Evolutionary conservation across 2,888 invertebrate species (phyloP).

Genomic region (Ommatoiulus sabulosus): DNA sequence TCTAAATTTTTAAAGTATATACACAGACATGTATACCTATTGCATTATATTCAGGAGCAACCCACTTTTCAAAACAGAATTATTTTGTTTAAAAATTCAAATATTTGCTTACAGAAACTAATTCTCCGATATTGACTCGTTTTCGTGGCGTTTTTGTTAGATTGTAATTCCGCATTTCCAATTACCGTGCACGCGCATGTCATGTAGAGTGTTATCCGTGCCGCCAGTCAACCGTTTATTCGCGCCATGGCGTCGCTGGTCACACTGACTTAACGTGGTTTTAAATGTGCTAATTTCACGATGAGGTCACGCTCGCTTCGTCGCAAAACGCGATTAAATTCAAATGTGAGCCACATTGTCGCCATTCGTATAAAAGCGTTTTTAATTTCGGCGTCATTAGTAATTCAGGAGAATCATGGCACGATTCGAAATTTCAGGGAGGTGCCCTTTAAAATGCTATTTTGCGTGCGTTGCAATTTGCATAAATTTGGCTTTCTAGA

Average conservation of each 20-base stretch:
- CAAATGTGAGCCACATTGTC: neutral
- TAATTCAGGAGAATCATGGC: neutral
- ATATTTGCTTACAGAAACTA: too few relatives aligned
- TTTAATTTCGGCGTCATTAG: neutral
- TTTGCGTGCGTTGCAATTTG: slow-evolving; percentile 27
- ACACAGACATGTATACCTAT: too few relatives aligned
- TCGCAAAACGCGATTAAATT: neutral
- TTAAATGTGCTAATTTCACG: neutral
- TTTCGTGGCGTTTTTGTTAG: too few relatives aligned
- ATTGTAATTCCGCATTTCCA: too few relatives aligned
- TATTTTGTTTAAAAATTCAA: too few relatives aligned
- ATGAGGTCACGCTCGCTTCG: slow-evolving; percentile 38
- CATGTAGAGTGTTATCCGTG: neutral
- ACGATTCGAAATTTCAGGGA: neutral
- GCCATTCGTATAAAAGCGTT: neutral
- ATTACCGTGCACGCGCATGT: too few relatives aligned
- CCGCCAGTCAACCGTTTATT: neutral
- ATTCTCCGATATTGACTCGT: too few relatives aligned
- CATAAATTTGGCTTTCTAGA: neutral
- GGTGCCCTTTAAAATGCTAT: slow-evolving; percentile 17
- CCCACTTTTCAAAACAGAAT: too few relatives aligned
- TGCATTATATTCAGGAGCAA: too few relatives aligned
- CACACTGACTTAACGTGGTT: neutral
- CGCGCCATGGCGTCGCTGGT: neutral
- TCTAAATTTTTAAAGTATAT: too few relatives aligned